phyloP scores from a whole-genome alignment of 2,113 vertebrate species.

The Serinus canaria region DNA sequence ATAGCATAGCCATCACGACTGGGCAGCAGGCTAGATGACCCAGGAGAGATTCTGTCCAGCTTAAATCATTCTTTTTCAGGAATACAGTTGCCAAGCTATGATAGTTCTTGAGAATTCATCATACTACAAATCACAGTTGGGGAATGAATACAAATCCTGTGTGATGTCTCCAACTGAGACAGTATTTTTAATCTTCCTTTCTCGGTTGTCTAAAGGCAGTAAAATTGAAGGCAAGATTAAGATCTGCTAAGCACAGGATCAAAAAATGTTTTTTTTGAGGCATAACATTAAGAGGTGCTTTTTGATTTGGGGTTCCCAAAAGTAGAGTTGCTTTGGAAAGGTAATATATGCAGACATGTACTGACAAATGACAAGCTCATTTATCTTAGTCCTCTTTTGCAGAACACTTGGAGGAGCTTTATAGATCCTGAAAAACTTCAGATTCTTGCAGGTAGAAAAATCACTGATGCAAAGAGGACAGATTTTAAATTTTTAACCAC shows the following conservation, averaged over 20 bases:
- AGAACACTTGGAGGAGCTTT: not conserved
- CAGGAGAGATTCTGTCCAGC: not conserved
- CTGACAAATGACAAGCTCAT: not conserved
- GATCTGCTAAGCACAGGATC: not conserved
- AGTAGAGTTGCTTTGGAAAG: not conserved
- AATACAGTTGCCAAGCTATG: not conserved
- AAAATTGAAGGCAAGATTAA: conserved; percentile 18
- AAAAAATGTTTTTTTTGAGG: not conserved
- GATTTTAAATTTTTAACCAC: not conserved
- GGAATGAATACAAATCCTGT: not conserved
- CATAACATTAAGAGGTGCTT: not conserved
- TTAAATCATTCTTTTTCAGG: not conserved
- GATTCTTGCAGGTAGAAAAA: not conserved
- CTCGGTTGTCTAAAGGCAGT: not conserved
- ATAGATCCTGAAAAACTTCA: not conserved
- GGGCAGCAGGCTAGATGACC: not conserved
- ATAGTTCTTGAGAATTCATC: conserved; percentile 18
- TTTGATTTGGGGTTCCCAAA: not conserved
- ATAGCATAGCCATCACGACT: not conserved
- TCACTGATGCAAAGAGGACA: not conserved
- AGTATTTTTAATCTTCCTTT: conserved; percentile 44
- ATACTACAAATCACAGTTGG: not conserved
- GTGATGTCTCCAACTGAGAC: not conserved
- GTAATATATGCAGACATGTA: not conserved
- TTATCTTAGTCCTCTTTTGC: not conserved